phyloP scores from a whole-genome alignment of 23 tunicate genomes.

The Aplidium turbinatum region DNA sequence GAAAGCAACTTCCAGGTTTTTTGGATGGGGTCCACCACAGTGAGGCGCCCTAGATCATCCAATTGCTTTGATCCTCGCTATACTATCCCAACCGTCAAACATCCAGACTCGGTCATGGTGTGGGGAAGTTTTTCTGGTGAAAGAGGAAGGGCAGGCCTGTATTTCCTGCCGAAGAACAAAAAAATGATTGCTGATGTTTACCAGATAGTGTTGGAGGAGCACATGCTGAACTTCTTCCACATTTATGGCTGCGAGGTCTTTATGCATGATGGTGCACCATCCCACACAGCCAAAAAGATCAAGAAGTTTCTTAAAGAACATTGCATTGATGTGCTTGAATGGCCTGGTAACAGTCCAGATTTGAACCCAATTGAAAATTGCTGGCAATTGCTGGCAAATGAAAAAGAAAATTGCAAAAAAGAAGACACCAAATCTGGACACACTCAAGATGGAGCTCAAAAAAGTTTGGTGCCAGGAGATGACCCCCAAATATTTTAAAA shows the following conservation, averaged over 20 bases:
- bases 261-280: not conserved
- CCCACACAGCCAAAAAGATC: constrained; percentile 10
- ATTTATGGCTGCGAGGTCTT: constrained; percentile 6
- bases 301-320: too few species aligned
- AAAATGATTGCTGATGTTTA: constrained; percentile 28
- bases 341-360: constrained; percentile 15
- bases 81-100: constrained; percentile 18
- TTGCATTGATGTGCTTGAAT: constrained; percentile 16
- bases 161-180: constrained; percentile 38
- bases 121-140: constrained; percentile 33
- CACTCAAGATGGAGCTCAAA: too few species aligned
- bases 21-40: constrained; percentile 35
- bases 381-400: constrained; percentile 11
- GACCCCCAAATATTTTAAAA: constrained; percentile 14
- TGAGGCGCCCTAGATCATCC: constrained; percentile 33
- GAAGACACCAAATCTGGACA: constrained; percentile 3
- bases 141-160: constrained; percentile 21
- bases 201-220: constrained; percentile 15
- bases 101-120: constrained; percentile 23
- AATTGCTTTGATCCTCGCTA: constrained; percentile 29
- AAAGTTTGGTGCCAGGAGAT: too few species aligned
- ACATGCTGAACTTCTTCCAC: constrained; percentile 36
- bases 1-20: constrained; percentile 31
- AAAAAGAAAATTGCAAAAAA: constrained; percentile 2
- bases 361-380: constrained; percentile 14